A percentile compares a stretch with the other conserved stretches of the same genome.
These are phyloP conservation scores for Adelphocoris suturalis DNA, from an alignment of 2,888 invertebrate species.

Conservation along the genomic window DNA sequence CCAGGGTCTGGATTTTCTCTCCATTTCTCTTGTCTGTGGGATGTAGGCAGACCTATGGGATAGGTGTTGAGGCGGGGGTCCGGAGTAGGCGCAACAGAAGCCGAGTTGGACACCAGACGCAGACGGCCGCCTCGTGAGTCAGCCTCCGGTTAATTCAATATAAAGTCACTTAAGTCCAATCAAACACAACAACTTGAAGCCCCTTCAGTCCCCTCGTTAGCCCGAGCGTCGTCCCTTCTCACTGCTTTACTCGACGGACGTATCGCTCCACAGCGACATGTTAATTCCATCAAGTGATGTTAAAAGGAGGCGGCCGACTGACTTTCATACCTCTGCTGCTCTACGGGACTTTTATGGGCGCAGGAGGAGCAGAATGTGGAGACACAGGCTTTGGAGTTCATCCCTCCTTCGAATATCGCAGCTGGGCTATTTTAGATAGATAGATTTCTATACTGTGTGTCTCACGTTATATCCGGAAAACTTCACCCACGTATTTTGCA, in stretches of 20 bases:
- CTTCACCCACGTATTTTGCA: too few species aligned
- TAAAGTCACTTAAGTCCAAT: conserved; percentile 69
- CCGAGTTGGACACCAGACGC: conserved; percentile 60
- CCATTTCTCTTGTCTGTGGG: too few species aligned
- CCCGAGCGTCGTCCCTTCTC: conserved; percentile 42
- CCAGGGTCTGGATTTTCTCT: too few species aligned
- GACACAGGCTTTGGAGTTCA: too few species aligned
- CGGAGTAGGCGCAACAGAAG: conserved; percentile 55
- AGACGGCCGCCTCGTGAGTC: conserved; percentile 57
- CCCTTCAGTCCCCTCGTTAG: conserved; percentile 50
- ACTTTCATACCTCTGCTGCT: too few species aligned
- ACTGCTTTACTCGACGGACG: conserved; percentile 39
- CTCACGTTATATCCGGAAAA: too few species aligned
- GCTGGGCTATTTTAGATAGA: too few species aligned
- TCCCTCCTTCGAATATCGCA: too few species aligned
- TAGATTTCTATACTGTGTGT: too few species aligned
- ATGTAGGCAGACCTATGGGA: neutral
- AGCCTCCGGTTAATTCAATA: conserved; percentile 59
- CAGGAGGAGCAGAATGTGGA: too few species aligned
- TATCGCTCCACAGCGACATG: conserved; percentile 40
- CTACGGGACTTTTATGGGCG: too few species aligned
- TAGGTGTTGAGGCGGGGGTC: neutral
- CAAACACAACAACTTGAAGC: conserved; percentile 52
- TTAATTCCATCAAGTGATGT: conserved; percentile 49
- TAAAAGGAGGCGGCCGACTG: too few species aligned